phyloP scores from a whole-genome alignment of 2,888 invertebrate species.

The Brachyptera putata region DNA sequence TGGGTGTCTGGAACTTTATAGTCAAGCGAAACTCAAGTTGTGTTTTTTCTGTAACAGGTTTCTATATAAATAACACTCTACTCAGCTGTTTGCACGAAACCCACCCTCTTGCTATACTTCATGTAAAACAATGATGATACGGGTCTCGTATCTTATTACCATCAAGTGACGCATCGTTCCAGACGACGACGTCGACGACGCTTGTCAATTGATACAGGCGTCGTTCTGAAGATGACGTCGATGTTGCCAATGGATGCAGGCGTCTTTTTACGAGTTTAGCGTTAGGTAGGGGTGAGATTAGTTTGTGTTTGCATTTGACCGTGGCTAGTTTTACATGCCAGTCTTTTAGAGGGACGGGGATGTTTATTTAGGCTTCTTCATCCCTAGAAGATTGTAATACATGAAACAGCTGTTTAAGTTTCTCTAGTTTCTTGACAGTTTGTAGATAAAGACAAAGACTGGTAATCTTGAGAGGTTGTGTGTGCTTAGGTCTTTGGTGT shows the following conservation, averaged over 20 bases:
- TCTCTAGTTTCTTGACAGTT: not conserved
- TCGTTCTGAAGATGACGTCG: no score
- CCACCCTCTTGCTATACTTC: not conserved
- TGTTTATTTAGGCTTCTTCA: constrained; percentile 7
- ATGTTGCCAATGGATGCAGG: no score
- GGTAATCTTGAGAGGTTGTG: not conserved
- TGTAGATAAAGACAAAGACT: not conserved
- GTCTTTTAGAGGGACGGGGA: not conserved
- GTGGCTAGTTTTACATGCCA: not conserved
- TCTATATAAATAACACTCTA: no score
- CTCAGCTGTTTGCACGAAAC: not conserved
- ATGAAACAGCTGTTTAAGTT: constrained; percentile 2
- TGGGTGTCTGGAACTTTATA: no score
- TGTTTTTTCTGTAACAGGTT: no score
- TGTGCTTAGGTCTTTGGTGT: not conserved
- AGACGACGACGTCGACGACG: not conserved
- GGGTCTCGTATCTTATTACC: constrained; percentile 5
- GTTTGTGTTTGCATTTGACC: constrained; percentile 5
- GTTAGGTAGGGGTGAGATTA: not conserved
- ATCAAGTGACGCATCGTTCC: not conserved
- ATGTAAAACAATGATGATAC: not conserved
- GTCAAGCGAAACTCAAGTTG: no score
- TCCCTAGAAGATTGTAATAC: not conserved
- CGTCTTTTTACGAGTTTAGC: not conserved
- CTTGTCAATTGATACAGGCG: no score